Evolutionary conservation across 2,797 vertebrate species (phyloP).

Genomic region (Tokudaia tokunoshimensis): DNA sequence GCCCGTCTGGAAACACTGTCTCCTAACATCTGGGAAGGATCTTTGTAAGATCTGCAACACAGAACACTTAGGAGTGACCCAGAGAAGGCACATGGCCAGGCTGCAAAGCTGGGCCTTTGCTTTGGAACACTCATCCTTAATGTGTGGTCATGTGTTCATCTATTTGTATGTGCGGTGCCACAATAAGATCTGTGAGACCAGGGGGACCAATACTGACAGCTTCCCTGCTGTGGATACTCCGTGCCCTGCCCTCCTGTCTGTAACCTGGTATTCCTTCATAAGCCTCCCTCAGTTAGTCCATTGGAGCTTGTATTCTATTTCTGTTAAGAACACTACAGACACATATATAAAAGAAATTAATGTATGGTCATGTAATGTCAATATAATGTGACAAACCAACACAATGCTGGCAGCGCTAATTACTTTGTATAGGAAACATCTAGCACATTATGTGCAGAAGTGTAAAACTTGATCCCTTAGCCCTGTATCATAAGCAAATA

Average conservation of each 20-base stretch:
- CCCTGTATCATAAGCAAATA: background rate
- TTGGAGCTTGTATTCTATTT: slow-evolving; percentile 8
- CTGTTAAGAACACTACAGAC: background rate
- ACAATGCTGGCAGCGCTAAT: background rate
- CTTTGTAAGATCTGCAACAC: slow-evolving; percentile 28
- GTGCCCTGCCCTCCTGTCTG: background rate
- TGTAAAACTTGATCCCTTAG: background rate
- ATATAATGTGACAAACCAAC: background rate
- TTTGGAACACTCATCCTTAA: background rate
- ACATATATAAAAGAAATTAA: background rate
- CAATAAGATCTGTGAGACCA: background rate
- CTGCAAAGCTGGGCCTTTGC: slow-evolving; percentile 44
- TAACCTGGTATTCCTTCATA: background rate
- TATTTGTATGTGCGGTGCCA: background rate
- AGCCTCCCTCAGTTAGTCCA: background rate
- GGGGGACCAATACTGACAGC: background rate
- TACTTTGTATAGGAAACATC: slow-evolving; percentile 7
- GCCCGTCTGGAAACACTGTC: slow-evolving; percentile 15
- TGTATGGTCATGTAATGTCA: background rate
- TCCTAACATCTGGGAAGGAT: slow-evolving; percentile 56
- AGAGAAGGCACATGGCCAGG: slow-evolving; percentile 54
- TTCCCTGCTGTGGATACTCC: background rate
- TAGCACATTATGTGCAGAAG: background rate
- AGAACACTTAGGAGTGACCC: slow-evolving; percentile 1
- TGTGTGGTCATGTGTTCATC: background rate